Conservation (phyloP, 2,888 invertebrate species). For the Drosophila cognata region DNA sequence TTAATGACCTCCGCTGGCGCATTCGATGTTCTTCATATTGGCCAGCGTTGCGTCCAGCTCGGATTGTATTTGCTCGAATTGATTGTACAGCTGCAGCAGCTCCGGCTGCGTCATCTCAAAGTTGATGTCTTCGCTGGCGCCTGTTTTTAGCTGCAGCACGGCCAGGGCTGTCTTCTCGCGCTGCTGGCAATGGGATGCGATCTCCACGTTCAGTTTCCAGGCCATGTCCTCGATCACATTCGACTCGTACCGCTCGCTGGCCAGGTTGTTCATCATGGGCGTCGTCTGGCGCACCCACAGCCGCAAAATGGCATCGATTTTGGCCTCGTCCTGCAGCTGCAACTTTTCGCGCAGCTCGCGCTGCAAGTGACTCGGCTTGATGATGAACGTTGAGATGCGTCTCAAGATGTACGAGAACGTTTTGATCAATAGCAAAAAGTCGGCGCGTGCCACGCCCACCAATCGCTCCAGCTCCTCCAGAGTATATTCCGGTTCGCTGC, state of each 20-base stretch:
- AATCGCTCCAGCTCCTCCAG: conserved; percentile 84
- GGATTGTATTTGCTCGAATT: conserved; percentile 86
- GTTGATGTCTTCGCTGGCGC: conserved; percentile 84
- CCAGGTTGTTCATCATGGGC: conserved; percentile 86
- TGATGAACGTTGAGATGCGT: conserved; percentile 86
- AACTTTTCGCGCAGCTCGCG: conserved; percentile 85
- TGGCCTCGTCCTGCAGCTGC: conserved; percentile 85
- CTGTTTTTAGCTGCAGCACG: conserved; percentile 85
- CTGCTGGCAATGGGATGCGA: conserved; percentile 85
- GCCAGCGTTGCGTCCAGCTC: conserved; percentile 83
- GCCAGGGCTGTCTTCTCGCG: conserved; percentile 85
- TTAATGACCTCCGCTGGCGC: conserved; percentile 5
- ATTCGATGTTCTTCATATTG: conserved; percentile 45
- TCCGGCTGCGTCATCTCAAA: conserved; percentile 86
- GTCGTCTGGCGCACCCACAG: conserved; percentile 86
- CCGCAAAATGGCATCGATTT: conserved; percentile 86
- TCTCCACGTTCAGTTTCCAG: conserved; percentile 87
- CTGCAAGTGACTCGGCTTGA: conserved; percentile 86
- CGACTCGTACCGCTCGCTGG: conserved; percentile 81
- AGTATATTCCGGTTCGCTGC: conserved; percentile 82
- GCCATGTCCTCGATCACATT: conserved; percentile 86
- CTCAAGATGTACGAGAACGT: conserved; percentile 86
- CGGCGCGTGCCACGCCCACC: conserved; percentile 82
- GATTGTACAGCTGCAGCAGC: conserved; percentile 86
- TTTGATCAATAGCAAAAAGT: conserved; percentile 84